Percentiles rank a stretch among this genome's conserved stretches.
phyloP scores from a whole-genome alignment of 2,113 vertebrate species.

The Elephas maximus region DNA sequence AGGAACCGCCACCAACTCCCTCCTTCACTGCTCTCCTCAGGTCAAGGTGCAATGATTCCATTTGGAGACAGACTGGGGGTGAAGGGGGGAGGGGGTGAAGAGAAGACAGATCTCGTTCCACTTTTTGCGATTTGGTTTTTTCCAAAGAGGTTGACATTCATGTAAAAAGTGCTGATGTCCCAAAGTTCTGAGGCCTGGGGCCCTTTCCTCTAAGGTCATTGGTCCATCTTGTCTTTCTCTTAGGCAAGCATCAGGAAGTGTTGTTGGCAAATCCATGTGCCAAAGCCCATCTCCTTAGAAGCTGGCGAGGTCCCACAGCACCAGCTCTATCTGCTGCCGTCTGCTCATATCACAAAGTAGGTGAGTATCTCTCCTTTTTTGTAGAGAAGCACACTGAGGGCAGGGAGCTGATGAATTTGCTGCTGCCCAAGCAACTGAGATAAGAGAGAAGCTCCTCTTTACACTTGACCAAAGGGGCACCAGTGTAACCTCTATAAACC shows the following conservation, averaged over 20 bases:
- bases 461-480: not conserved
- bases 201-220: not conserved
- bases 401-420: not conserved
- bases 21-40: not conserved
- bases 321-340: not conserved
- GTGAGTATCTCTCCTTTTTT: not conserved
- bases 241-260: not conserved
- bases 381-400: not conserved
- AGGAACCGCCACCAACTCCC: not conserved
- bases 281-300: not conserved
- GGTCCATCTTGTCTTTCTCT: not conserved
- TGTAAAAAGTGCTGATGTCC: not conserved
- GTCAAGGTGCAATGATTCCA: not conserved
- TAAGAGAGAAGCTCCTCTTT: not conserved
- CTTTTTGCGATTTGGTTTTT: constrained; percentile 38
- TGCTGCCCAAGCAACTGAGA: not conserved
- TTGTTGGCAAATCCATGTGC: not conserved
- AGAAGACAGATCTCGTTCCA: not conserved
- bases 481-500: not conserved
- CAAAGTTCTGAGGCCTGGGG: not conserved
- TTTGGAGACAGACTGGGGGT: not conserved
- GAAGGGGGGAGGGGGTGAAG: not conserved
- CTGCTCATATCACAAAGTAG: not conserved
- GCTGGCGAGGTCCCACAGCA: not conserved
- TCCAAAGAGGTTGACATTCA: constrained; percentile 18